Conservation (phyloP, 2,113 vertebrate species). For the Herpailurus yagouaroundi region DNA sequence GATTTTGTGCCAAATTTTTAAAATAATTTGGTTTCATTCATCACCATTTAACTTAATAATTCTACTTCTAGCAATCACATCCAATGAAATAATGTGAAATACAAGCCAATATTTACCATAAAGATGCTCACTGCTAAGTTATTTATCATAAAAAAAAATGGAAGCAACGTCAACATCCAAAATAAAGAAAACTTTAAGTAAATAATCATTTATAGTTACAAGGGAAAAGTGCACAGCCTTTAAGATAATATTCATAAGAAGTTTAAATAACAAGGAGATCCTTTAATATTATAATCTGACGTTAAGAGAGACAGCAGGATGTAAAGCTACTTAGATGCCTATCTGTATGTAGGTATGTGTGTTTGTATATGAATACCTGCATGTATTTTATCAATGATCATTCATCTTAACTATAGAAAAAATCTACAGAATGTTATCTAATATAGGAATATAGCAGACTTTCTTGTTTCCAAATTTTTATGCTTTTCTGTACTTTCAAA, state of each 20-base stretch:
- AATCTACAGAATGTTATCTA: not conserved
- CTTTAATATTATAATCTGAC: not conserved
- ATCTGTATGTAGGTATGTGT: not conserved
- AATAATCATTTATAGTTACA: not conserved
- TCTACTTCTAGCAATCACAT: not conserved
- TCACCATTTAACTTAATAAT: slow-evolving; percentile 6
- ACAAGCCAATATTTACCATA: not conserved
- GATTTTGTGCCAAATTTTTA: slow-evolving; percentile 11
- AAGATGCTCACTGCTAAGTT: not conserved
- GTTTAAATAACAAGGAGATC: slow-evolving; percentile 29
- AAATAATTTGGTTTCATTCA: not conserved
- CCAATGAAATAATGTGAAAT: slow-evolving; percentile 23
- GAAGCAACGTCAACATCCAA: not conserved
- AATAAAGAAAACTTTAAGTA: slow-evolving; percentile 1
- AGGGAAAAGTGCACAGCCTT: not conserved
- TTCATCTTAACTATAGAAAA: not conserved
- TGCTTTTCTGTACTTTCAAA: not conserved
- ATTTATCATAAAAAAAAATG: not conserved
- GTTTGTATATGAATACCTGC: not conserved
- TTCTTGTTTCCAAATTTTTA: not conserved
- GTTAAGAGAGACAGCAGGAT: not conserved
- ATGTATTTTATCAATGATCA: not conserved
- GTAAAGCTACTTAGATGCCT: not conserved
- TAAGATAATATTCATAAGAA: not conserved
- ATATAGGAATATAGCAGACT: not conserved